Base-by-base conservation (phyloP, 2,888 invertebrate genomes). In the Acronicta alni region DNA sequence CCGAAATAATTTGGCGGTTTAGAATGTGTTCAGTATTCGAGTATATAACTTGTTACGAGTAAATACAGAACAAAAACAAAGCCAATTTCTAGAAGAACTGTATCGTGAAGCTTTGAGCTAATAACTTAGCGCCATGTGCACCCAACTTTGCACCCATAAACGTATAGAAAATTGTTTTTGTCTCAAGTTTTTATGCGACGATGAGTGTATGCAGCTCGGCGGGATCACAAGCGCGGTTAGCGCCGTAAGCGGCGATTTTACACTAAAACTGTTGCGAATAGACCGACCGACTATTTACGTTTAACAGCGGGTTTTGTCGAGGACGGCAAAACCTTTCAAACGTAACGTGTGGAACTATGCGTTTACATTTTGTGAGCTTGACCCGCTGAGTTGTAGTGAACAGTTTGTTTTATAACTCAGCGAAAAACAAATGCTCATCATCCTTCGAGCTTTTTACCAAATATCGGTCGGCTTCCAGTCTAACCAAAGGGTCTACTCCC, bases 131-230 rank as follows among this genome's bases (percentile, higher is more conserved):
- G 30, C 0, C 77, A 73, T 74, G 57, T 69, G 18, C 38, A 38
- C 74, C 10, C 8, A 49, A 39, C 46, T 16, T 60, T 57, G 51
- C 12, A 17, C 17, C 42, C 49, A 41, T 61, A 69, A 66, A 59
- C 16, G 49, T 51, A 43, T 46, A 64, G 70, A 61, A 67, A 59
- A 66, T 55, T 52, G 70, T 69, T 75, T 76, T 77, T 75, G 77
- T 69, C 51, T 66, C 42, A 56, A 61, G 57, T 73, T 70, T 65
- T 76, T 73, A 74, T 59, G 58, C 47, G 55, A n/a, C 44, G 45
- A 49, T 58, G 35, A 48, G 54, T 38, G 56, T 49, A 75, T 48
- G 56, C 46, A 32, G 47, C 51, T 52, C 45, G 62, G 48, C 57
- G 57, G 74, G 59, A 64, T 72, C 68, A 55, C 17, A 61, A 20